Evolutionary conservation across 1,140 invertebrate genomes (phyloP).

Genomic region (Drosophila novamexicana): DNA sequence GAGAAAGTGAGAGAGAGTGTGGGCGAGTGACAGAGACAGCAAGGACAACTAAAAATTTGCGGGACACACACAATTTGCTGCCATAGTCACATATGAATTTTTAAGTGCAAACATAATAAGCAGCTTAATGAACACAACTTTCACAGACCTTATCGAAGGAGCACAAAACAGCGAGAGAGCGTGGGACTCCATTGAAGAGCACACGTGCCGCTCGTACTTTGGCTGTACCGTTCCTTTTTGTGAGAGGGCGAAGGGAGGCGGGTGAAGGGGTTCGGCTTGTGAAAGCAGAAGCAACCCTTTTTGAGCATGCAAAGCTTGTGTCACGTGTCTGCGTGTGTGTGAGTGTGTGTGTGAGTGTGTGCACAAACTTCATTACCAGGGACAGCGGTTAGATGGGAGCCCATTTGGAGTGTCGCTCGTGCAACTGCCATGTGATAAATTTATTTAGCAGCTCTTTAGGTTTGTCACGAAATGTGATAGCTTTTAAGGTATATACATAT

Average conservation of each 20-base stretch:
- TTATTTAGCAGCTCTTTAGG: too few relatives aligned
- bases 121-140: conserved; percentile 76
- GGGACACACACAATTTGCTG: conserved; percentile 69
- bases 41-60: conserved; percentile 48
- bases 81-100: conserved; percentile 80
- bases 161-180: background rate
- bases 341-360: conserved; percentile 5
- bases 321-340: conserved; percentile 52
- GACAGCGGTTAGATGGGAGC: background rate
- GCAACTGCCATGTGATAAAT: conserved; percentile 32
- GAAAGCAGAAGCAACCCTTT: conserved; percentile 54
- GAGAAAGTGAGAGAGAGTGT: background rate
- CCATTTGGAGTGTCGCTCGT: conserved; percentile 17
- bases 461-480: too few relatives aligned
- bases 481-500: too few relatives aligned
- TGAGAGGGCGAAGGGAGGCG: background rate
- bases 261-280: background rate
- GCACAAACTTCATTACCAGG: conserved; percentile 6
- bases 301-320: conserved; percentile 65
- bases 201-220: conserved; percentile 58
- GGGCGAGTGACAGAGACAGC: background rate
- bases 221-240: background rate
- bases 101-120: conserved; percentile 83
- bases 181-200: background rate
- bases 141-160: conserved; percentile 17